Evolutionary conservation across 2,888 invertebrate genomes (phyloP), one percentile per base, ranked within the genome.

Genomic region (Acanthosepion lycidas): DNA sequence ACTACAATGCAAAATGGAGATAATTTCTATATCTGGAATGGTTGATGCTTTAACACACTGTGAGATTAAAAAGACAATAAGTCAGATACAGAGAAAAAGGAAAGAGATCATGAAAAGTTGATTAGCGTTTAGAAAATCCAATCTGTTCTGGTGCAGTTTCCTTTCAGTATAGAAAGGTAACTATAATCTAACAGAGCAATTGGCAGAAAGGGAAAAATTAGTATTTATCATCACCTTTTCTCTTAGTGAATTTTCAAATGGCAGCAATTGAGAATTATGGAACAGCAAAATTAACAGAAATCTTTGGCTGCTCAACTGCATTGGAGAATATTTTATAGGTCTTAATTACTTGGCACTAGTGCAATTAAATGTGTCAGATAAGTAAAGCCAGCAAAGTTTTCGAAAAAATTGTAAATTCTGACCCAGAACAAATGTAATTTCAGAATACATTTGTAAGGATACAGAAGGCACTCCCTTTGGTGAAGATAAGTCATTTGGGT

Each of bases 1-100:
- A 78, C n/a, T 33, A 78, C 23, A 33, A 78, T 78, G 78, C n/a
- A 33, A 78, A 78, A 78, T 33, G 33, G 78, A 78, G 78, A 78
- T 78, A 78, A 78, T 78, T 78, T 78, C 78, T 78, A 78, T 78
- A 78, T 78, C n/a, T n/a, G 78, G 78, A 78, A 78, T 33, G n/a
- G 78, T 78, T 78, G 78, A n/a, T 78, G 78, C n/a, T 78, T 33
- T 15, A n/a, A 12, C 78, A 78, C 78, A 78, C n/a, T n/a, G n/a
- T 15, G 15, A 78, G n/a, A 78, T n/a, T n/a, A 78, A n/a, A 78
- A 78, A 78, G 78, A 78, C 78, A 78, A 78, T n/a, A 78, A 78
- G n/a, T 78, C 78, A 78, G 78, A 78, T 78, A 15, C n/a, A n/a
- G 33, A 78, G 78, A n/a, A 33, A 33, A n/a, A 78, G 78, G 12